These are phyloP conservation scores for Phymastichus coffea DNA, from an alignment of 1,140 invertebrate genomes.

Conservation along the genomic window DNA sequence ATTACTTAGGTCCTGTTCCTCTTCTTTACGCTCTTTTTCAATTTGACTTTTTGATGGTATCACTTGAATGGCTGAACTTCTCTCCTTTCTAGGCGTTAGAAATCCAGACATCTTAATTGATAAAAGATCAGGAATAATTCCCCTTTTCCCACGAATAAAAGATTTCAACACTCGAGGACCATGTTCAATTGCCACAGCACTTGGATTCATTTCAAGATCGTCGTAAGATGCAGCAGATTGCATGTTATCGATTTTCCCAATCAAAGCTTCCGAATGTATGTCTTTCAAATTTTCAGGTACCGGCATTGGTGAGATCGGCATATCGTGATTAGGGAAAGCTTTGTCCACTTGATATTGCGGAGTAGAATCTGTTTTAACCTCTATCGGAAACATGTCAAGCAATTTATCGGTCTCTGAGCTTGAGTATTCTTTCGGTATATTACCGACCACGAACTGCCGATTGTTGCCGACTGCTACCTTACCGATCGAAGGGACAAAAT, in stretches of 20 bases:
- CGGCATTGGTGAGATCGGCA: background rate
- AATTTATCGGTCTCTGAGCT: constrained; percentile 25
- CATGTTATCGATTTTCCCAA: constrained; percentile 33
- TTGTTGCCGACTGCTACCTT: constrained; percentile 31
- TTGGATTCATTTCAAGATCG: constrained; percentile 44
- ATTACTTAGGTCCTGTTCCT: constrained; percentile 49
- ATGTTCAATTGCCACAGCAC: constrained; percentile 55
- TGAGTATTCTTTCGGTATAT: constrained; percentile 47
- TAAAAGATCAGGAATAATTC: background rate
- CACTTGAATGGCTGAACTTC: constrained; percentile 42
- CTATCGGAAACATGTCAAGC: background rate
- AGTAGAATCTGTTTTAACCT: constrained; percentile 1
- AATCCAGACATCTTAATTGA: background rate
- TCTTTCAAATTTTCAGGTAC: background rate
- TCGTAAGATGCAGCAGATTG: constrained; percentile 31
- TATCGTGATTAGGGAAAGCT: background rate
- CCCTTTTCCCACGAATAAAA: constrained; percentile 22
- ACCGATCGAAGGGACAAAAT: constrained; percentile 4
- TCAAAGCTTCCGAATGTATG: background rate
- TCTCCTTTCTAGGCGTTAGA: constrained; percentile 1
- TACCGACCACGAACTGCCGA: constrained; percentile 52
- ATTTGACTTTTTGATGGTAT: constrained; percentile 46
- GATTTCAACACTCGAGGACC: constrained; percentile 53
- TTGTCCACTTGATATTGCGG: background rate
- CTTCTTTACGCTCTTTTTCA: constrained; percentile 35